A percentile compares a stretch with the other conserved stretches of the same genome.
Evolutionary conservation across 2,113 vertebrate genomes (phyloP).

Genomic region (Takifugu flavidus): DNA sequence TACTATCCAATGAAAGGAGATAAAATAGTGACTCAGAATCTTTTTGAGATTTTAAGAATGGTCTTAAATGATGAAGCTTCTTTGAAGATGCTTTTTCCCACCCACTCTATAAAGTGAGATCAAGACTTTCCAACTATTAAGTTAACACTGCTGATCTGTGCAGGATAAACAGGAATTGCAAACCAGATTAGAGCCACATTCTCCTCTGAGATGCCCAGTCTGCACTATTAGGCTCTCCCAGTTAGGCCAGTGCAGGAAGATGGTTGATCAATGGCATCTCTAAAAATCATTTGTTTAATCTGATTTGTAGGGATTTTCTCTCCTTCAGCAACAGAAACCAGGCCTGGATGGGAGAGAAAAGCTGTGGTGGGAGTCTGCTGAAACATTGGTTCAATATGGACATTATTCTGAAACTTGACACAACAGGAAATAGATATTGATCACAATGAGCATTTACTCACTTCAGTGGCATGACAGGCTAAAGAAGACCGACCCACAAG

Average conservation of each 20-base stretch:
- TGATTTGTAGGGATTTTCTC: conserved; percentile 71
- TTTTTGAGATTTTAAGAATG: too few relatives aligned
- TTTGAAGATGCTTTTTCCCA: conserved; percentile 40
- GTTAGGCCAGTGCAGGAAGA: conserved; percentile 57
- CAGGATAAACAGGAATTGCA: conserved; percentile 74
- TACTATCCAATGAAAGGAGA: conserved; percentile 21
- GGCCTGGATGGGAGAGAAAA: conserved; percentile 57
- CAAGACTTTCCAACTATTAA: conserved; percentile 65
- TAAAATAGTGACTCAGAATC: neutral
- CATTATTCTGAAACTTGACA: conserved; percentile 67
- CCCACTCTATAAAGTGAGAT: conserved; percentile 41
- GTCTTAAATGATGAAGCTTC: too few relatives aligned
- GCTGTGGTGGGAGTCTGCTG: conserved; percentile 67
- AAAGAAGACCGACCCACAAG: conserved; percentile 46
- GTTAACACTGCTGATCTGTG: conserved; percentile 73
- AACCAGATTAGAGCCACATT: conserved; percentile 73
- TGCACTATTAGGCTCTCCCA: conserved; percentile 66
- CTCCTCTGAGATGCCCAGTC: conserved; percentile 68
- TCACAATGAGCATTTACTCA: conserved; percentile 73
- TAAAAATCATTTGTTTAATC: conserved; percentile 72
- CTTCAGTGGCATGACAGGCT: conserved; percentile 46
- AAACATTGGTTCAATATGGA: conserved; percentile 66
- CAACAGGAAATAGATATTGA: conserved; percentile 72
- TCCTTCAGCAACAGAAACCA: conserved; percentile 67
- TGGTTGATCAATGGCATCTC: conserved; percentile 68